These are phyloP conservation scores for Chydorus sphaericus DNA, from an alignment of 2,888 invertebrate genomes.

Conservation along the genomic window DNA sequence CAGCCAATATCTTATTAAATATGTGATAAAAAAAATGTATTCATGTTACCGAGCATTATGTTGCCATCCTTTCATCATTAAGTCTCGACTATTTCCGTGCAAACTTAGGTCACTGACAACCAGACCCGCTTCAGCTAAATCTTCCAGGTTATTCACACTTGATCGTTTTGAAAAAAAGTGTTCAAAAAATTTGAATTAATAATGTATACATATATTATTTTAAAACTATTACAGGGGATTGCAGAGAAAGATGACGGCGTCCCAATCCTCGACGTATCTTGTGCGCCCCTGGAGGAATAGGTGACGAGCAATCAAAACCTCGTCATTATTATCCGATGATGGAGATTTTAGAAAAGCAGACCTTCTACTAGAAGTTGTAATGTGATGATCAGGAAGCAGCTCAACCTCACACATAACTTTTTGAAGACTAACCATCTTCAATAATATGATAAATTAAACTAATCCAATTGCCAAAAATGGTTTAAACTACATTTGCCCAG, in stretches of 20 bases:
- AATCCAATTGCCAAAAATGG: no score
- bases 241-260: slow-evolving; percentile 68
- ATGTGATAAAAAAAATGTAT: not conserved
- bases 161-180: no score
- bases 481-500: slow-evolving; percentile 67
- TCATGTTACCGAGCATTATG: slow-evolving; percentile 37
- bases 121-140: slow-evolving; percentile 60
- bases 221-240: slow-evolving; percentile 77
- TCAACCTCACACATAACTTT: slow-evolving; percentile 76
- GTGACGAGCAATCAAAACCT: slow-evolving; percentile 47
- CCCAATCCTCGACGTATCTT: slow-evolving; percentile 61
- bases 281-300: slow-evolving; percentile 75
- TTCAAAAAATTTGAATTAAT: no score
- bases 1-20: slow-evolving; percentile 16
- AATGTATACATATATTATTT: no score
- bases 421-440: slow-evolving; percentile 57
- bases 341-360: no score
- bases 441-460: no score
- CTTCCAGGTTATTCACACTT: slow-evolving; percentile 69
- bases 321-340: no score
- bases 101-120: slow-evolving; percentile 70
- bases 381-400: slow-evolving; percentile 31
- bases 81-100: slow-evolving; percentile 67
- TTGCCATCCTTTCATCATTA: slow-evolving; percentile 72
- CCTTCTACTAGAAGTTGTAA: no score